Evolutionary conservation across 2,888 invertebrate species (phyloP).

Genomic region (Steromphala cineraria): DNA sequence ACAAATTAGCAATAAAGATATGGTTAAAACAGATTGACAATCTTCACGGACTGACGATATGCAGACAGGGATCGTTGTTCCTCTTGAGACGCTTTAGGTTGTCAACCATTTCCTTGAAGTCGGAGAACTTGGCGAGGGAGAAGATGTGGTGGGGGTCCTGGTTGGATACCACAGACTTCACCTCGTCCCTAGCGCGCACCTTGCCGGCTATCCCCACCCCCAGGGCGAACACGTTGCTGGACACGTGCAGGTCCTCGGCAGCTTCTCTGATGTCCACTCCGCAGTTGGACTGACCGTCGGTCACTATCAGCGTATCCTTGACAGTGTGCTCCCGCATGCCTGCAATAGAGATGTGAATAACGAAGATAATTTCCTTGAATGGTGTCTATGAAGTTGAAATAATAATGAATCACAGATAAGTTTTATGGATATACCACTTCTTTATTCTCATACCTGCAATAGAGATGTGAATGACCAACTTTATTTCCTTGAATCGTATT

Average conservation of each 20-base stretch:
- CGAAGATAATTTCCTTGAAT: no score
- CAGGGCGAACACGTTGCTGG: slow-evolving; percentile 30
- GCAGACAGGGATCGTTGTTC: slow-evolving; percentile 15
- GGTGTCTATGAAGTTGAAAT: no score
- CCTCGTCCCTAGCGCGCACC: slow-evolving; percentile 17
- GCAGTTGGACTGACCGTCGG: slow-evolving; percentile 37
- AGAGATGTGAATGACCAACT: no score
- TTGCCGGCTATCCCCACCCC: slow-evolving; percentile 29
- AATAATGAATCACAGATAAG: no score
- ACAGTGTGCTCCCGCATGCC: slow-evolving; percentile 24
- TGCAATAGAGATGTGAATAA: not conserved
- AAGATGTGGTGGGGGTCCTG: slow-evolving; percentile 28
- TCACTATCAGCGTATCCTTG: slow-evolving; percentile 31
- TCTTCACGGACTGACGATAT: slow-evolving; percentile 64
- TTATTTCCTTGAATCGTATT: no score
- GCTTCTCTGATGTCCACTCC: slow-evolving; percentile 23
- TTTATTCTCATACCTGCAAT: no score
- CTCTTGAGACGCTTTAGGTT: not conserved
- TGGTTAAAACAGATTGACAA: slow-evolving; percentile 22
- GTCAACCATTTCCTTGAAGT: slow-evolving; percentile 31
- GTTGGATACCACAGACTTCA: slow-evolving; percentile 27
- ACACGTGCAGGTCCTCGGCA: slow-evolving; percentile 11
- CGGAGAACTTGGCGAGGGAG: slow-evolving; percentile 29
- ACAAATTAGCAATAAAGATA: no score
- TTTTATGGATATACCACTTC: no score